phyloP scores from a whole-genome alignment of 1,140 invertebrate species.

The Tribolium madens region DNA sequence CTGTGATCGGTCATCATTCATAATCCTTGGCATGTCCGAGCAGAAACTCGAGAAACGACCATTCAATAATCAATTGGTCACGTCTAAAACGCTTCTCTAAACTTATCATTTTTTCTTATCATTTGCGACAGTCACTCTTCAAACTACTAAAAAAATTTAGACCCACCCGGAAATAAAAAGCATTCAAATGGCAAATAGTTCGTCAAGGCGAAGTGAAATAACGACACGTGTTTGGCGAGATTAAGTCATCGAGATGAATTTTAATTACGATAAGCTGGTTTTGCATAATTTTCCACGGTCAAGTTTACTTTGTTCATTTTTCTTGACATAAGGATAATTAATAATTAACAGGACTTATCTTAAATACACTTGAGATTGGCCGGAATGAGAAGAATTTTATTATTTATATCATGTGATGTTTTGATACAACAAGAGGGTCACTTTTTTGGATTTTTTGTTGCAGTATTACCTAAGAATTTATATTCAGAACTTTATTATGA shows the following conservation, averaged over 20 bases:
- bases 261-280: constrained; percentile 12
- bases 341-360: not conserved
- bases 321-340: constrained; percentile 19
- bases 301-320: constrained; percentile 15
- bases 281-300: constrained; percentile 2
- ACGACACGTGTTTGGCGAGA: not conserved
- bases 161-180: not conserved
- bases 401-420: not conserved
- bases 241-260: constrained; percentile 12
- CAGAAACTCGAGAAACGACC: constrained; percentile 42
- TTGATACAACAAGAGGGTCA: not conserved
- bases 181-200: not conserved
- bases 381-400: not conserved
- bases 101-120: constrained; percentile 23
- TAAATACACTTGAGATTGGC: not conserved
- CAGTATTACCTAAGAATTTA: not conserved
- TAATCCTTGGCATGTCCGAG: constrained; percentile 51
- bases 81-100: constrained; percentile 14
- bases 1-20: constrained; percentile 57
- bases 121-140: not conserved
- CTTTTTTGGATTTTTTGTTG: not conserved
- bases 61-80: constrained; percentile 40
- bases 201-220: not conserved
- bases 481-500: not conserved
- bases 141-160: not conserved